Base-by-base conservation (phyloP, 2,797 vertebrate species). In the Rhabdomys pumilio region DNA sequence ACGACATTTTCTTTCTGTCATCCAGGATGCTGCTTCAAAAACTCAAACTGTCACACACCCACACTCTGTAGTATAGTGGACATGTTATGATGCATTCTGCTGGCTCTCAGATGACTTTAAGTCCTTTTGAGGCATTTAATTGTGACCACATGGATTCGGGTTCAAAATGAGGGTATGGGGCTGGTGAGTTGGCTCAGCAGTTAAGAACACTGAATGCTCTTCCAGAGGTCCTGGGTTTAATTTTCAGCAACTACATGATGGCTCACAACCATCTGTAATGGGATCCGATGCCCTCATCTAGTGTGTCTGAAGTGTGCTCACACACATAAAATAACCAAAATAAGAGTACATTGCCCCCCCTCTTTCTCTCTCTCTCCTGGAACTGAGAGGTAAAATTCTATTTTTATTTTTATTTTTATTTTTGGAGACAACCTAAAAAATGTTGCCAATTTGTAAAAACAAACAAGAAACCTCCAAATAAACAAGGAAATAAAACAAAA, bases 81-180 rank as follows among this genome's bases (percentile, higher is more conserved):
- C 57, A 20, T 55, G 75, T 6, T 65, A 84, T 92, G 79, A 4
- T 24, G 29, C 41, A 80, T 67, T 92, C 92, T 77, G 92, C 92
- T 87, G 85, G 67, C 59, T 94, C 63, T 95, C 89, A 80, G 93
- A 94, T 85, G 93, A 95, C 50, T 90, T 61, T 29, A 55, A 80
- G 38, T 92, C 93, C 92, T 97, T 94, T 29, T 79, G 92, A 96
- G 90, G 92, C 85, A 11, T 96, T 89, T 95, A 93, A 97, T 96
- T 94, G 77, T 84, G 92, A 96, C 85, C 95, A 96, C 92, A 92
- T 92, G 95, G 85, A 72, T 93, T 73, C 20, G 81, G 82, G 89
- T 97, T 97, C 94, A 96, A 94, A 75, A 67, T 72, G 90, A 97
- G 93, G 90, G 57, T 91, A 19, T 0, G 2, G 67, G 67, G 6